phyloP scores from a whole-genome alignment of 2,888 invertebrate genomes.

The Neuroscelio doddi region DNA sequence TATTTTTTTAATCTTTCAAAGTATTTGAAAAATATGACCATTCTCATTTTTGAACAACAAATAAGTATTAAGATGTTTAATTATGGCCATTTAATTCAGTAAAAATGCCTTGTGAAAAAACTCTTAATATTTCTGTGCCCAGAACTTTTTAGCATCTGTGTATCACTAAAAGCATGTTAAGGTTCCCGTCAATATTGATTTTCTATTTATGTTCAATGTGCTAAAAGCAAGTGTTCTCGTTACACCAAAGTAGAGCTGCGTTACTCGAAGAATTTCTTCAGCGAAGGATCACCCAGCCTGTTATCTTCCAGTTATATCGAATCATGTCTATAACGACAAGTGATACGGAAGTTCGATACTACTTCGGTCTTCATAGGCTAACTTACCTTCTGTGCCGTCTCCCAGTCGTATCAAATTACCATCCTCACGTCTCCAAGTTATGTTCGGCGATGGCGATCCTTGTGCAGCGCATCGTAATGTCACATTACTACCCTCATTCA shows the following conservation, averaged over 20 bases:
- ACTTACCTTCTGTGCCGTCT: constrained; percentile 80
- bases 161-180: neutral
- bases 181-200: neutral
- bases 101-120: neutral
- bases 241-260: neutral
- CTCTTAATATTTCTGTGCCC: neutral
- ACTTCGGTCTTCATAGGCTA: neutral
- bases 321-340: constrained; percentile 1
- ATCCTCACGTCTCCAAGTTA: constrained; percentile 90
- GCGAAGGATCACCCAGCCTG: neutral
- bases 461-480: constrained; percentile 90
- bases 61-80: neutral
- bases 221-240: neutral
- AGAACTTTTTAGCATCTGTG: neutral
- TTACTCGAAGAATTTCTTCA: constrained; percentile 1
- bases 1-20: too few species aligned
- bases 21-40: too few species aligned
- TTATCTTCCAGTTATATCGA: neutral
- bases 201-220: constrained; percentile 1
- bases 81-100: neutral
- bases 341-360: constrained; percentile 9
- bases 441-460: constrained; percentile 85
- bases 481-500: constrained; percentile 88
- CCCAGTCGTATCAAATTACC: constrained; percentile 82
- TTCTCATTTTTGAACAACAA: too few species aligned